Percentiles rank a stretch among this genome's conserved stretches.
Conservation (phyloP, 2,888 invertebrate genomes). For the Drosophila siamana region DNA sequence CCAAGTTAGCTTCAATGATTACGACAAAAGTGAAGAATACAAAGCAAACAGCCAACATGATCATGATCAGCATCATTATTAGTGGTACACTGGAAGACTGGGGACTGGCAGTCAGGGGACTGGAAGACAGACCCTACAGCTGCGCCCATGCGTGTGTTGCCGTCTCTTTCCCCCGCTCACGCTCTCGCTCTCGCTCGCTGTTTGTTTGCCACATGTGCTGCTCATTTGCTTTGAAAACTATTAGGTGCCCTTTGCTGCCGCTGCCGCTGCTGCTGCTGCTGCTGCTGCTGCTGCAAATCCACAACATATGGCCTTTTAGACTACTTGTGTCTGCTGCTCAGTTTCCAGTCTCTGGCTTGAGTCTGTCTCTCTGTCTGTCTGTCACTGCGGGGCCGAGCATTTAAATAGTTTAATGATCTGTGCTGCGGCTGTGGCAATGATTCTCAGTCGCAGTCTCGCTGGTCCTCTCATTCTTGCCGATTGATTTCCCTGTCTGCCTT, state of each 20-base stretch:
- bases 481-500: constrained; percentile 53
- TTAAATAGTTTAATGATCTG: constrained; percentile 81
- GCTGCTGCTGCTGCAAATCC: constrained; percentile 39
- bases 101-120: too few species aligned
- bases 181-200: constrained; percentile 11
- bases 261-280: constrained; percentile 6
- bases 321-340: constrained; percentile 48
- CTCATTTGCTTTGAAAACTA: constrained; percentile 79
- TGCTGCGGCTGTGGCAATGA: constrained; percentile 38
- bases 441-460: neutral
- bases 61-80: constrained; percentile 41
- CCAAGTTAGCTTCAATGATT: constrained; percentile 72
- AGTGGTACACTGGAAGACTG: too few species aligned
- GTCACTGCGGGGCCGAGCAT: constrained; percentile 47
- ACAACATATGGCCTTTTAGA: constrained; percentile 73
- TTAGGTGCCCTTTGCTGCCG: constrained; percentile 67
- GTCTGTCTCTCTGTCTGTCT: constrained; percentile 22
- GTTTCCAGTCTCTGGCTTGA: constrained; percentile 42
- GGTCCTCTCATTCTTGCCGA: constrained; percentile 21
- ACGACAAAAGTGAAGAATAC: constrained; percentile 63
- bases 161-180: neutral
- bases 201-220: constrained; percentile 77
- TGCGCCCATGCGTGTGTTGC: constrained; percentile 27
- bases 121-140: constrained; percentile 8
- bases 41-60: constrained; percentile 60